Conservation (phyloP, 1,140 invertebrate genomes). For the Planococcus citri region DNA sequence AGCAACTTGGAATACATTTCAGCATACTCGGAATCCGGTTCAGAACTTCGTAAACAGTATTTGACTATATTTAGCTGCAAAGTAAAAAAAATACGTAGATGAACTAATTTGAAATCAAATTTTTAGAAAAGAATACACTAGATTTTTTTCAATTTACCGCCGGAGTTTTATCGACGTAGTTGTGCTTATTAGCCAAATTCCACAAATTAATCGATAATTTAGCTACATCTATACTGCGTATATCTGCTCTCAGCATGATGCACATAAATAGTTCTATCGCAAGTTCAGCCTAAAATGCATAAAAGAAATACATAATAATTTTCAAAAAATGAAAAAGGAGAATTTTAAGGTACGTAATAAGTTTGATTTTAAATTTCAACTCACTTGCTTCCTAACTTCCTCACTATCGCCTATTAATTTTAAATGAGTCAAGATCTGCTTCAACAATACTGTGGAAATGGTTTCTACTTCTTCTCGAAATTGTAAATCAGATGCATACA, state of each 20-base stretch:
- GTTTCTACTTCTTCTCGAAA: conserved; percentile 69
- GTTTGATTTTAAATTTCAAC: not conserved
- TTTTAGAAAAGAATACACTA: not conserved
- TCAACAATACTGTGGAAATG: conserved; percentile 60
- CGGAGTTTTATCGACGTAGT: conserved; percentile 34
- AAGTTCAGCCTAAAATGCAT: conserved; percentile 40
- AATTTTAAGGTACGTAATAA: too few species aligned
- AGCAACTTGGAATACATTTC: not conserved
- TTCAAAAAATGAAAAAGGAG: too few species aligned
- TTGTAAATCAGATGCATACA: conserved; percentile 82
- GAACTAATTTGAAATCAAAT: not conserved
- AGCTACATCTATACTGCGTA: conserved; percentile 44
- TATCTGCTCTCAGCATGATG: conserved; percentile 54
- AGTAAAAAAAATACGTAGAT: not conserved
- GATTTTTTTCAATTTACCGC: too few species aligned
- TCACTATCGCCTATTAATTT: conserved; percentile 45
- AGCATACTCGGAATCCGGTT: not conserved
- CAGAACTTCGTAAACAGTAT: not conserved
- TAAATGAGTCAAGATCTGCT: conserved; percentile 61
- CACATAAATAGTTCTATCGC: conserved; percentile 60
- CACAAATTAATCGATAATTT: conserved; percentile 63
- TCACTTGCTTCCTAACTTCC: conserved; percentile 45
- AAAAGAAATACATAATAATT: conserved; percentile 20
- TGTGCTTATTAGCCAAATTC: conserved; percentile 54
- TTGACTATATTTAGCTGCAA: not conserved